A percentile compares a stretch with the other conserved stretches of the same genome.
Conservation (phyloP, 2,113 vertebrate species). For the Onychostoma macrolepis region DNA sequence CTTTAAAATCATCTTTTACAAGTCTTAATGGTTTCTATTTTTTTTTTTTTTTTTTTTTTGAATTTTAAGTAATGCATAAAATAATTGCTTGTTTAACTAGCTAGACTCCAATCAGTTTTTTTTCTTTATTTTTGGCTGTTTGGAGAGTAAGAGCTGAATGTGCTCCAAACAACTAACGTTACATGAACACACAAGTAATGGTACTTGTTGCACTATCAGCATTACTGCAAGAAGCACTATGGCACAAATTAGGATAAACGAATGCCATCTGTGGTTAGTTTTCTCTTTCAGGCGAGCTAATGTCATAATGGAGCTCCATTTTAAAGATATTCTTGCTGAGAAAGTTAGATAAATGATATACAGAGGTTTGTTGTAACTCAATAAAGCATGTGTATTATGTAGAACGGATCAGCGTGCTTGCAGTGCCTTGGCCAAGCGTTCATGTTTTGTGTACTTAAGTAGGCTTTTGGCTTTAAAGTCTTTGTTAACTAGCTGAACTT, state of each 20-base stretch:
- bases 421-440: neutral
- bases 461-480: conserved; percentile 6
- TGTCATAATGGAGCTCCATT: neutral
- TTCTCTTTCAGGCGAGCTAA: neutral
- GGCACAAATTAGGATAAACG: neutral
- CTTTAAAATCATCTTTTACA: neutral
- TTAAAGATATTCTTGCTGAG: neutral
- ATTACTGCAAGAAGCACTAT: neutral
- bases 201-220: neutral
- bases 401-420: neutral
- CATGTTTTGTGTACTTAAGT: neutral
- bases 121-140: neutral
- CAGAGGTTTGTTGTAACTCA: neutral
- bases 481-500: conserved; percentile 23
- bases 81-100: neutral
- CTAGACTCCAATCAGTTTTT: neutral
- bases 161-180: neutral
- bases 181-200: neutral
- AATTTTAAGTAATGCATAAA: neutral
- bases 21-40: too few relatives aligned
- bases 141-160: neutral
- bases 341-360: neutral
- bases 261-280: neutral
- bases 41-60: too few relatives aligned
- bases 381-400: neutral